Conservation (phyloP, 2,113 vertebrate species). For the Entomyzon cyanotis region DNA sequence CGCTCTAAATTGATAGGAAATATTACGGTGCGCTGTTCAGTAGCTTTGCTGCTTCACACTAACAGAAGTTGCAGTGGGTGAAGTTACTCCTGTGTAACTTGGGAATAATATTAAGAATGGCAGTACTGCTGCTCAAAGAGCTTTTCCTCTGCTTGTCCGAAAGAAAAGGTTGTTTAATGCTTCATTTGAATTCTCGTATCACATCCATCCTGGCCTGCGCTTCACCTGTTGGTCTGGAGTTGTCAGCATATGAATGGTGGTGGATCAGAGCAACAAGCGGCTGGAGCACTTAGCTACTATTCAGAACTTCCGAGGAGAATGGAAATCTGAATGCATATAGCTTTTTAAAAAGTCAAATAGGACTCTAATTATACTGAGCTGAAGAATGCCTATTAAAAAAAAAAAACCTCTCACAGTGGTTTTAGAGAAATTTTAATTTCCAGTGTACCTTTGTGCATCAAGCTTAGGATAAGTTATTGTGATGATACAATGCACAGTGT, state of each 20-base stretch:
- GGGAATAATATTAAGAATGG: not conserved
- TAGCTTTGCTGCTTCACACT: not conserved
- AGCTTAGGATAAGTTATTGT: constrained; percentile 70
- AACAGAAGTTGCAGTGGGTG: not conserved
- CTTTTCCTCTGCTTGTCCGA: not conserved
- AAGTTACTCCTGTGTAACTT: not conserved
- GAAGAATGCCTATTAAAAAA: constrained; percentile 60
- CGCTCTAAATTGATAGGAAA: not conserved
- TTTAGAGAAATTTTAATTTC: constrained; percentile 70
- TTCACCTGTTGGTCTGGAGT: constrained; percentile 44
- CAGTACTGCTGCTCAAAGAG: not conserved
- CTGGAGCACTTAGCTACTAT: constrained; percentile 28
- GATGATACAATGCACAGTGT: constrained; percentile 60
- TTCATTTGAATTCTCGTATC: not conserved
- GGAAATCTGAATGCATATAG: constrained; percentile 41
- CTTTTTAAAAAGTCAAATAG: constrained; percentile 69
- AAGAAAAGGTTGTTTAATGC: not conserved
- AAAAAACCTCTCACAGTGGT: not conserved
- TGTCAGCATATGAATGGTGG: not conserved
- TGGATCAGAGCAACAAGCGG: not conserved
- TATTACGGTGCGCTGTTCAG: not conserved
- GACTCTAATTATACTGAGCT: constrained; percentile 63
- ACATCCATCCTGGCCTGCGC: not conserved
- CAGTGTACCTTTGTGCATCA: constrained; percentile 70
- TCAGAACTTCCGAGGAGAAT: constrained; percentile 40